Percentiles rank a stretch among this genome's conserved stretches.
phyloP scores from a whole-genome alignment of 2,113 vertebrate species.

The Nycticorax nycticorax region DNA sequence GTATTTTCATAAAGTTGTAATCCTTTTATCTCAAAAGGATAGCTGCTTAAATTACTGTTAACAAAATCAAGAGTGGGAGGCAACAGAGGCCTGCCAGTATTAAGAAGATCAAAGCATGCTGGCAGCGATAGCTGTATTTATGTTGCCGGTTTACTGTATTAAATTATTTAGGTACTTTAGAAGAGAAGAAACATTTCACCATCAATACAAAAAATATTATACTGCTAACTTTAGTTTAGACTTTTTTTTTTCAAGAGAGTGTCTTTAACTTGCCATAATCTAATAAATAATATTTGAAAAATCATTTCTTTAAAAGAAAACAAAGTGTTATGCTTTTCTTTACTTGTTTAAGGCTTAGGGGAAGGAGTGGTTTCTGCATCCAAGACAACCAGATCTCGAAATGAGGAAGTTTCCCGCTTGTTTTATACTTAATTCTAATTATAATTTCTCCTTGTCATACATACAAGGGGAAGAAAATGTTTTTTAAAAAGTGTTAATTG shows the following conservation, averaged over 20 bases:
- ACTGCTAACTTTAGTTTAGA: background rate
- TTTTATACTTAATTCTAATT: background rate
- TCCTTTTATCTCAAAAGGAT: constrained; percentile 25
- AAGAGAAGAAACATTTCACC: background rate
- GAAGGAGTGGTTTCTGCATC: background rate
- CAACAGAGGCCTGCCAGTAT: background rate
- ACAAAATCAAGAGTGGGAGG: constrained; percentile 38
- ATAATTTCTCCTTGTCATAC: background rate
- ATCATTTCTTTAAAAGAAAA: background rate
- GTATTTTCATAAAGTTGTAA: background rate
- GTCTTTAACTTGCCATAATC: background rate
- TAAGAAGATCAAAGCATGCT: constrained; percentile 37
- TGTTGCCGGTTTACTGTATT: background rate
- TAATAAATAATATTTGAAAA: background rate
- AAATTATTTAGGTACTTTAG: background rate
- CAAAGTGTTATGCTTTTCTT: background rate
- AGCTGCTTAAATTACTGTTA: background rate
- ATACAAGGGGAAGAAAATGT: background rate
- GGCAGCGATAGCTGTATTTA: background rate
- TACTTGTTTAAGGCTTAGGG: background rate
- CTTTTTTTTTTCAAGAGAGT: background rate
- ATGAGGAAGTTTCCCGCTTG: background rate
- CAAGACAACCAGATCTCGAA: background rate
- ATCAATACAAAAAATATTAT: background rate
- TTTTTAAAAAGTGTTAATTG: background rate